Base-by-base conservation (phyloP, 2,797 vertebrate species). In the Melanogrammus aeglefinus region DNA sequence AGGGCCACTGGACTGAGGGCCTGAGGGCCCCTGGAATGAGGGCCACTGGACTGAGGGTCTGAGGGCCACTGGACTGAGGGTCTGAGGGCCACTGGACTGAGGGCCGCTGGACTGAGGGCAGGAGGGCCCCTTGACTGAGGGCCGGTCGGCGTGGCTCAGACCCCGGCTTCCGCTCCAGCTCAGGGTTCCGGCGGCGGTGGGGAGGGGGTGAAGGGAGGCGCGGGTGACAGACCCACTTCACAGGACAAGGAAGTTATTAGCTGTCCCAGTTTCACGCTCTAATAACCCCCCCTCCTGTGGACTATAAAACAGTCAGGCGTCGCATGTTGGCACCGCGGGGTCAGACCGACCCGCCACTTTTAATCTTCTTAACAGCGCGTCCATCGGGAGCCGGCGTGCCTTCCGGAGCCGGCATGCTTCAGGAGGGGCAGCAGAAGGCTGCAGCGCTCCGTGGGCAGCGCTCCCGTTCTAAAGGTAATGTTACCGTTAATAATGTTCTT, bases 241-340 rank as follows among this genome's bases (percentile, higher is more conserved):
- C 81, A 91, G 89, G 89, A 93, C 88, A 91, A 86, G 87, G 77
- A 89, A 85, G 86, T 91, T 92, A 92, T 94, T 93, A 93, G 84
- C 86, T 79, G 76, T 69, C 80, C 86, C 76, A 69, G 80, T 89
- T 92, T 91, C 86, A 91, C 73, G 89, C 90, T 93, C 90, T 88
- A 91, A 89, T 90, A 92, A 91, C 86, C 57, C 57, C n/a, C 24
- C 57, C 3, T 12, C 57, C 57, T 27, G 6, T 27, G 44, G 78
- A 90, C 88, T 86, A 93, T 88, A 88, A 92, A 93, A 92, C 86
- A 85, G 83, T 88, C 86, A 90, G 86, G 90, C 89, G 86, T 36
- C 35, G 82, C 79, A 79, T 80, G 82, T 86, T 83, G 91, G 89
- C 85, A 89, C 91, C 85, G 88, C 88, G 88, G 81, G 79, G 87